Conservation (phyloP, 2,888 invertebrate genomes). For the Sylvicola fuscatus region DNA sequence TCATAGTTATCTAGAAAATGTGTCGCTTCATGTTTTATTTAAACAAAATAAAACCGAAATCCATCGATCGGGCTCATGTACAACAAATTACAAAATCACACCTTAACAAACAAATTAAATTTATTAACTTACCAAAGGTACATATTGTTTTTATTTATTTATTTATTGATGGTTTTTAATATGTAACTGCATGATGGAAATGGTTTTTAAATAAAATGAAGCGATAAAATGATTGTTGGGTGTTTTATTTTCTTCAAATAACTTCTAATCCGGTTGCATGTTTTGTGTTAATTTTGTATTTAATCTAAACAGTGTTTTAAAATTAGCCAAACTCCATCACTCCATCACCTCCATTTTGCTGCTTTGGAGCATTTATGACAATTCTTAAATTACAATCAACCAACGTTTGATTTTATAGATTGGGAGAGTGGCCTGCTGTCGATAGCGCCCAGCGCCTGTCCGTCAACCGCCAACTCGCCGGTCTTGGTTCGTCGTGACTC, state of each 20-base stretch:
- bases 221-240: neutral
- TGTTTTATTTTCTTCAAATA: constrained; percentile 2
- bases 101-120: too few relatives aligned
- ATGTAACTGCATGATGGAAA: too few relatives aligned
- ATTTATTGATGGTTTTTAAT: too few relatives aligned
- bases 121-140: too few relatives aligned
- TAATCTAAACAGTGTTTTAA: neutral
- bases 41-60: too few relatives aligned
- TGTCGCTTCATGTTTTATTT: too few relatives aligned
- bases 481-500: constrained; percentile 19
- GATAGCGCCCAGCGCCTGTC: neutral
- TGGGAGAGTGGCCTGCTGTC: constrained; percentile 2
- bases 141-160: too few relatives aligned
- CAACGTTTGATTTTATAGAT: constrained; percentile 2
- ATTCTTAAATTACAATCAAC: neutral
- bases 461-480: constrained; percentile 11
- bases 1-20: too few relatives aligned
- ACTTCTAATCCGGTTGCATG: constrained; percentile 4
- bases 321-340: constrained; percentile 2
- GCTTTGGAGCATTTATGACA: too few relatives aligned
- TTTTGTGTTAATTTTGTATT: neutral
- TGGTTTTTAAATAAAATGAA: too few relatives aligned
- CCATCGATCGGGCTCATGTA: too few relatives aligned
- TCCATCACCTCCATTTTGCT: neutral
- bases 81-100: too few relatives aligned